Evolutionary conservation across 2,888 invertebrate genomes (phyloP), one percentile per base, ranked within the genome.

Genomic region (Rhyacophila evoluta): DNA sequence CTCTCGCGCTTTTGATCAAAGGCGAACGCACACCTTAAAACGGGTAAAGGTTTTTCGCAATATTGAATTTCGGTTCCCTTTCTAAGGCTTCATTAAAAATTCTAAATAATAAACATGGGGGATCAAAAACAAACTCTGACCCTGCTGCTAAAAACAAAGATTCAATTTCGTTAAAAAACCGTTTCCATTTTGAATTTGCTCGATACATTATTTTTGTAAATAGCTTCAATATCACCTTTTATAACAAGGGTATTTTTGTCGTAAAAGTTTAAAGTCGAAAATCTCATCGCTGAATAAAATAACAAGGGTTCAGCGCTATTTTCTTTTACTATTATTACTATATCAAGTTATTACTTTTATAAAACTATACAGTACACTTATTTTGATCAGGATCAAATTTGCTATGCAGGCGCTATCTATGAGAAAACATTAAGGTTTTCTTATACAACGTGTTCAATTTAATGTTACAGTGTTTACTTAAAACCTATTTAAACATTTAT

Each of bases 151-250:
- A 55, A 55, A 55, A 19, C 19, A 55, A 55, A 55, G 55, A 55
- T 55, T 55, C 55, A 55, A 55, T 55, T 55, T 55, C 55, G 25
- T 55, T 55, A 55, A 55, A 55, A 55, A 55, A 55, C 55, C 55
- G 55, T 55, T 55, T n/a, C 19, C 55, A 25, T 55, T 55, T 55
- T 55, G 55, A 19, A 55, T 55, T 19, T n/a, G 19, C 19, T 25
- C 19, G 2, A 55, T 55, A 55, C 55, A 55, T 55, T 55, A 55
- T 55, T 55, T 55, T 55, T 55, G 55, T 8, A 25, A 55, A 55
- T 55, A 19, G 55, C 55, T 55, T 55, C 19, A 55, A 55, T 55
- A 55, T 25, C 55, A 55, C 55, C 55, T 55, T 55, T 10, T 19
- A 0, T 15, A 55, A 55, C 55, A 55, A 19, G 55, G 55, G 55